Evolutionary conservation across 2,113 vertebrate species (phyloP), one percentile per base, ranked within the genome.

Genomic region (Macquaria ambigua): DNA sequence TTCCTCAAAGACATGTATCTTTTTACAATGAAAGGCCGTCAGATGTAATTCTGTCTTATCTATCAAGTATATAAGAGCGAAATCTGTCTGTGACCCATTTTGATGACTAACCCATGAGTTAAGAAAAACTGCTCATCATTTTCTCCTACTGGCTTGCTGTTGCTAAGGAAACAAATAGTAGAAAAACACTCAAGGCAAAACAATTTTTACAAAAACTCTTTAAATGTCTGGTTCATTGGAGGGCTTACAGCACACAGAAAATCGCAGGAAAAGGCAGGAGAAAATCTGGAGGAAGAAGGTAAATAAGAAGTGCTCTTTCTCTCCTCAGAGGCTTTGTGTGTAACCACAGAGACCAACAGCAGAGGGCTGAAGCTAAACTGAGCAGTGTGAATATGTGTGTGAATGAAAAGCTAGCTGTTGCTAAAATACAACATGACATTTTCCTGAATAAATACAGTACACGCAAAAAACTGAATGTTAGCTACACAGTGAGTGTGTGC

Each of bases 131-230:
- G 16, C 16, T 64, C 0, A 46, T n/a, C 2, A 34, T 53, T 52
- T 73, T 39, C 43, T 74, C 70, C 69, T 53, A 68, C 70, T 34
- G 53, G 73, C 37, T 74, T 39, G n/a, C 41, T 43, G 73, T 61
- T 86, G 67, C 67, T 72, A 69, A 71, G 72, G 83, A 52, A 72
- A 86, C 66, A 28, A 71, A 62, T 70, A 55, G 39, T 28, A 68
- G 21, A 43, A 69, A 62, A 74, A 74, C 52, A 75, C 48, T 46
- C 7, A 6, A 12, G 21, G 48, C 43, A 72, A 71, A 71, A 72
- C 16, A 28, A 7, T 74, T 48, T 67, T 39, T 23, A 56, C 18
- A 58, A 52, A 50, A 69, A 23, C 55, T 20, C 6, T 68, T 41
- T 52, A 59, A 74, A 74, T 8, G 34, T 53, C 55, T 70, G 15